Evolutionary conservation across 2,113 vertebrate species (phyloP).

Genomic region (Raja brachyura): DNA sequence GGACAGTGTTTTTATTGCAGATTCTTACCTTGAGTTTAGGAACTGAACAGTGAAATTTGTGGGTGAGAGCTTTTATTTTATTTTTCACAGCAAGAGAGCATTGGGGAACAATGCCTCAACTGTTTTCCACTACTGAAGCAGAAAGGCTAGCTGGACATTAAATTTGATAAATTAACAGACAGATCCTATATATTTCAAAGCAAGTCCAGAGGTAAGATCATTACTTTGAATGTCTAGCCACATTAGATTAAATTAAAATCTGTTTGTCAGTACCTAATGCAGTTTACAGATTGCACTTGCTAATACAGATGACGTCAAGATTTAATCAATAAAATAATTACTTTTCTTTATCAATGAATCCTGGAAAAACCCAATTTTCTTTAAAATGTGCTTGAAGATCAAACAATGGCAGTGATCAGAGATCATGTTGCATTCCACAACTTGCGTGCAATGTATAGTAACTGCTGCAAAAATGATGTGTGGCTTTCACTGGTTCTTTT

Average conservation of each 20-base stretch:
- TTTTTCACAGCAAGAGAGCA: not conserved
- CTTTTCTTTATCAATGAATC: not conserved
- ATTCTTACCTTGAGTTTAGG: no score
- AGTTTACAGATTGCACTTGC: constrained; percentile 12
- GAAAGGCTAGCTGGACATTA: not conserved
- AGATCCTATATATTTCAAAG: not conserved
- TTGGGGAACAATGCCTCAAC: not conserved
- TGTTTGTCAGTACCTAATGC: not conserved
- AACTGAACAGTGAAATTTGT: not conserved
- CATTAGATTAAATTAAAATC: constrained; percentile 25
- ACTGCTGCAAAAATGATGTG: not conserved
- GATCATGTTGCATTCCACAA: not conserved
- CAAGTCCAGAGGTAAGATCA: constrained; percentile 1
- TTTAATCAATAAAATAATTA: constrained; percentile 14
- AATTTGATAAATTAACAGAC: constrained; percentile 5
- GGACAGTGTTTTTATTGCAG: no score
- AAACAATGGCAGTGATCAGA: not conserved
- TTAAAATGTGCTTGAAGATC: constrained; percentile 7
- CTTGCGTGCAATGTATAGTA: not conserved
- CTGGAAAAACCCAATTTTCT: not conserved
- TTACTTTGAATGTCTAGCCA: constrained; percentile 23
- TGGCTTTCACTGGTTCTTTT: not conserved
- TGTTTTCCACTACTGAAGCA: not conserved
- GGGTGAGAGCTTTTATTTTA: not conserved
- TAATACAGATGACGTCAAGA: not conserved